Conservation (phyloP, 2,797 vertebrate genomes). For the Megalops cyprinoides region DNA sequence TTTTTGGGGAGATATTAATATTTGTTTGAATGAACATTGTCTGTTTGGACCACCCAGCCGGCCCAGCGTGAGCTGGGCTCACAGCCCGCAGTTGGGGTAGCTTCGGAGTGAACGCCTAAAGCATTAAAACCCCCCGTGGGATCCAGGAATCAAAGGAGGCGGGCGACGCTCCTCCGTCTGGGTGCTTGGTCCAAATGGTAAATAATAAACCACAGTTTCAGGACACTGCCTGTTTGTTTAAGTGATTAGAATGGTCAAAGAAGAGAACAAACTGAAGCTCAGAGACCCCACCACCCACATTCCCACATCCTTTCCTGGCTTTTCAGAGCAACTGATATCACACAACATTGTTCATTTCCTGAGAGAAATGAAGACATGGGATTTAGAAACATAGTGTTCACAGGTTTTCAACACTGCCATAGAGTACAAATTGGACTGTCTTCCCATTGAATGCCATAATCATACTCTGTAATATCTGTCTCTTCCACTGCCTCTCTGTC, state of each 20-base stretch:
- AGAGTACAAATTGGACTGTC: not conserved
- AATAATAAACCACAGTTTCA: slow-evolving; percentile 26
- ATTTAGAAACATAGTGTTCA: not conserved
- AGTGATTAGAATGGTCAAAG: slow-evolving; percentile 19
- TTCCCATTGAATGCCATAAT: not conserved
- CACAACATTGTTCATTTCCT: no score
- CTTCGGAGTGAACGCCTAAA: not conserved
- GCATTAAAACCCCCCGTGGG: not conserved
- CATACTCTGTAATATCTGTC: not conserved
- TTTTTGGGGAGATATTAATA: not conserved
- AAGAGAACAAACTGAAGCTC: not conserved
- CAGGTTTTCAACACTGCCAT: not conserved
- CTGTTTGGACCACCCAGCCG: not conserved
- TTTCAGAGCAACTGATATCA: not conserved
- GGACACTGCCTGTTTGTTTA: slow-evolving; percentile 8
- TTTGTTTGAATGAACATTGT: not conserved
- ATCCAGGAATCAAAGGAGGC: not conserved
- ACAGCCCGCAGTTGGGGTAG: no score
- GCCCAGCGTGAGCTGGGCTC: not conserved
- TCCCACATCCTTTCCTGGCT: not conserved
- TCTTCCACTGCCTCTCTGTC: not conserved
- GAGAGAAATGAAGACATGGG: not conserved
- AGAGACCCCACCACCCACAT: no score
- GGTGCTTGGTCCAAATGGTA: not conserved
- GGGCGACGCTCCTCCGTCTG: not conserved